These are phyloP conservation scores for Lagocephalus sceleratus DNA, from an alignment of 2,797 vertebrate species.

Conservation along the genomic window DNA sequence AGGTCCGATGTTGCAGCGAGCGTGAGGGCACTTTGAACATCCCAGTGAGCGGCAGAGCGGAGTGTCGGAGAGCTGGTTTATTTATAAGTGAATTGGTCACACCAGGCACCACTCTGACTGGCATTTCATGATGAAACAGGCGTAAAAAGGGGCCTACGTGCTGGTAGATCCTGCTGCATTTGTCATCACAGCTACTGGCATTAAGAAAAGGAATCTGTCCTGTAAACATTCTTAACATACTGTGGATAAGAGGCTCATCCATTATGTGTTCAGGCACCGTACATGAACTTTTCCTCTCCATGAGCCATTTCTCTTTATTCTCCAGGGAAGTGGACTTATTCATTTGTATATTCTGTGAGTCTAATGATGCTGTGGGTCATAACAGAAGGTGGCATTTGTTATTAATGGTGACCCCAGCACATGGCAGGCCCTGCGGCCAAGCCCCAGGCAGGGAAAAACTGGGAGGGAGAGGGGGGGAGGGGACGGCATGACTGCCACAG, in stretches of 20 bases:
- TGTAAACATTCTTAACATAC: too few species aligned
- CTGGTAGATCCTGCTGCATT: too few species aligned
- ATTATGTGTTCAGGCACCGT: conserved; percentile 10
- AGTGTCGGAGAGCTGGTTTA: conserved; percentile 9
- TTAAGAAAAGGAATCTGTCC: too few species aligned
- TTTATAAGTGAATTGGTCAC: conserved; percentile 15
- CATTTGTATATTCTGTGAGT: conserved; percentile 33
- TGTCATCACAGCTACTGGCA: too few species aligned
- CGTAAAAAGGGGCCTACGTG: background rate
- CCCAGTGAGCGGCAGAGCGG: conserved; percentile 10
- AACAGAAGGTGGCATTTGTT: conserved; percentile 78
- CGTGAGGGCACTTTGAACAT: conserved; percentile 10
- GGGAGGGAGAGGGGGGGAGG: conserved; percentile 8
- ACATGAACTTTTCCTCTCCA: conserved; percentile 31
- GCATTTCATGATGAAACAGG: background rate
- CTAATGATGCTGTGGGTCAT: conserved; percentile 59
- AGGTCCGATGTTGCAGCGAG: conserved; percentile 6
- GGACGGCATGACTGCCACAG: conserved; percentile 20
- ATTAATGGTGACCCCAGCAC: conserved; percentile 73
- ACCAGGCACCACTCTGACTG: conserved; percentile 8
- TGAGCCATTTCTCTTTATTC: conserved; percentile 4
- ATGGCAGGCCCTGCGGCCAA: conserved; percentile 39
- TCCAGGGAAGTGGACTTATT: conserved; percentile 11
- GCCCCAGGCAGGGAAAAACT: conserved; percentile 59
- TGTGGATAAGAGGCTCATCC: conserved; percentile 16